Conservation (phyloP, 1,140 invertebrate genomes). For the Aphis gossypii region DNA sequence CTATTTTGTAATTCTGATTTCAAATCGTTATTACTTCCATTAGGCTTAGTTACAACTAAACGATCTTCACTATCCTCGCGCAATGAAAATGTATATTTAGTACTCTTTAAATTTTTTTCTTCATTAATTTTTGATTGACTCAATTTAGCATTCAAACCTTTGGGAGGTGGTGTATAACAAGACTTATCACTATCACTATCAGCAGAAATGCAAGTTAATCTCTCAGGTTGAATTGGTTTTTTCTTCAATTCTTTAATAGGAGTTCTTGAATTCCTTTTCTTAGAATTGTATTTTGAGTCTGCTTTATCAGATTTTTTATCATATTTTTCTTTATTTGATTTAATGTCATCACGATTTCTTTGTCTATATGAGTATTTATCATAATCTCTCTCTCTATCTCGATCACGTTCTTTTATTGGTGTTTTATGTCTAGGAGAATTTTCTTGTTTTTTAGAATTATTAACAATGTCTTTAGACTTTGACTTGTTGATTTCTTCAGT, state of each 20-base stretch:
- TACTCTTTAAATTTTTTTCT: slow-evolving; percentile 43
- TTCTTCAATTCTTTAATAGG: slow-evolving; percentile 31
- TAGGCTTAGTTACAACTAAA: neutral
- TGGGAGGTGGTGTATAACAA: slow-evolving; percentile 49
- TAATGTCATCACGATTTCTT: slow-evolving; percentile 24
- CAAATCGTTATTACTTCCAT: neutral
- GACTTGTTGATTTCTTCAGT: slow-evolving; percentile 7
- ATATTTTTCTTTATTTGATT: slow-evolving; percentile 48
- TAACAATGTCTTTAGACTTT: neutral
- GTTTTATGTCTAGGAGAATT: slow-evolving; percentile 33
- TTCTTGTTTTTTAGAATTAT: slow-evolving; percentile 13
- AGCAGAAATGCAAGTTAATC: slow-evolving; percentile 26
- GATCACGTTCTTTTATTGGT: slow-evolving; percentile 40
- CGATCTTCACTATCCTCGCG: slow-evolving; percentile 27
- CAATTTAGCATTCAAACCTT: slow-evolving; percentile 23
- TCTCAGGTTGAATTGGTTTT: neutral
- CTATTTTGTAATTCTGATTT: slow-evolving; percentile 13
- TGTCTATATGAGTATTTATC: slow-evolving; percentile 46
- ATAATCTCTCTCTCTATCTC: slow-evolving; percentile 41
- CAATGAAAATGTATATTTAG: slow-evolving; percentile 55
- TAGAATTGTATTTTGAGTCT: slow-evolving; percentile 34
- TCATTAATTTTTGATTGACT: slow-evolving; percentile 26
- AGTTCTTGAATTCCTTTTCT: neutral
- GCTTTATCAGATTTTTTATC: slow-evolving; percentile 38
- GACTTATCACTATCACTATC: slow-evolving; percentile 41